Conservation (phyloP, 2,888 invertebrate species). For the Calameuta pallipes region DNA sequence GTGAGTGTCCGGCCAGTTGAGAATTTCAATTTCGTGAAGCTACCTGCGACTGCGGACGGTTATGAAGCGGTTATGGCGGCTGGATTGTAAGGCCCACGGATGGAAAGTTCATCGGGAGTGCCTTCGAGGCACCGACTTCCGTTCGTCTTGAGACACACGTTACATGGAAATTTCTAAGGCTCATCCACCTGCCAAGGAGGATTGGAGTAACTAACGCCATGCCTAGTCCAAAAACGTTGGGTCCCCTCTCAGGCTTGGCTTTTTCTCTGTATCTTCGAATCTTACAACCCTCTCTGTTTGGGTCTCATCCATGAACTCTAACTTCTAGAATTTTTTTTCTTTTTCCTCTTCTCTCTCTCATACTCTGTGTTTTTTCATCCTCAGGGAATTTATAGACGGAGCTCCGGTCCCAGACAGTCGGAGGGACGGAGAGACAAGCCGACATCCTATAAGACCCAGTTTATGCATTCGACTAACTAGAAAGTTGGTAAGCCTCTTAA, state of each 20-base stretch:
- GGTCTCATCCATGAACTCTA: constrained; percentile 13
- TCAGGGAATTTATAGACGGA: not conserved
- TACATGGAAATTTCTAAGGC: not conserved
- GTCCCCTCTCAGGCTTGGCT: not conserved
- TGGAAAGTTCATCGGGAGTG: not conserved
- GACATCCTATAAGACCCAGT: constrained; percentile 40
- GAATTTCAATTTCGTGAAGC: not conserved
- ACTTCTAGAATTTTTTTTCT: constrained; percentile 52
- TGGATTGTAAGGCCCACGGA: not conserved
- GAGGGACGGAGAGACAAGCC: not conserved
- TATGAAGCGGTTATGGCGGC: not conserved
- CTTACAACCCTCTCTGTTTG: not conserved
- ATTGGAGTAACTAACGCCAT: constrained; percentile 47
- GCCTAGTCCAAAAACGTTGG: constrained; percentile 25
- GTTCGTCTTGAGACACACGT: not conserved
- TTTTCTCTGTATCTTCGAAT: not conserved
- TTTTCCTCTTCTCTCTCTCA: constrained; percentile 14
- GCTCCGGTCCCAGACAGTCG: not conserved
- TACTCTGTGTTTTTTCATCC: not conserved
- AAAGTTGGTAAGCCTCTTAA: constrained; percentile 41
- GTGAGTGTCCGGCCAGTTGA: not conserved
- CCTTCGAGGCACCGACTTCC: not conserved
- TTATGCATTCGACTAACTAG: constrained; percentile 33
- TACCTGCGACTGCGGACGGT: not conserved
- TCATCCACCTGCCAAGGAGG: constrained; percentile 49